A percentile compares a stretch with the other conserved stretches of the same genome.
These are phyloP conservation scores for Chalcosyrphus nemorum DNA, from an alignment of 2,888 invertebrate genomes.

Conservation along the genomic window DNA sequence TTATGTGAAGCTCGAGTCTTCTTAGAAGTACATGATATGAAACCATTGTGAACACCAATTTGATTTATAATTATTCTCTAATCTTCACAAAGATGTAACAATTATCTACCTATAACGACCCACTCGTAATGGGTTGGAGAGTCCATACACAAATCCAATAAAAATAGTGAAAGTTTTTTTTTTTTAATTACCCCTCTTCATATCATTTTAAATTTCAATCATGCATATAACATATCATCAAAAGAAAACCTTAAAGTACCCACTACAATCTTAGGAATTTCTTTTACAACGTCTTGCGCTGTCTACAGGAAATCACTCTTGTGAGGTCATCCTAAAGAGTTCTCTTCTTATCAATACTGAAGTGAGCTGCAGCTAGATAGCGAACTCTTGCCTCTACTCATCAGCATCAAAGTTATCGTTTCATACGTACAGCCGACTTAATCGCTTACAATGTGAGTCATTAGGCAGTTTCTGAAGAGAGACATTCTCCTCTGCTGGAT, in stretches of 20 bases:
- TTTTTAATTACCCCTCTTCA: background rate
- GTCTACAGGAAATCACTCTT: conserved; percentile 42
- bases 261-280: background rate
- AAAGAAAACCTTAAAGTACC: background rate
- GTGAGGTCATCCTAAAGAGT: conserved; percentile 43
- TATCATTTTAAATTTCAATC: background rate
- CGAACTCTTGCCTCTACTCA: conserved; percentile 22
- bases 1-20: too few species aligned
- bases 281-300: conserved; percentile 1
- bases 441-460: conserved; percentile 32
- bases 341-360: conserved; percentile 46
- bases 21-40: too few species aligned
- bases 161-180: background rate
- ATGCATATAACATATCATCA: background rate
- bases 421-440: conserved; percentile 10
- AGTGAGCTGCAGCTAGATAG: conserved; percentile 21
- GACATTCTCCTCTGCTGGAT: background rate
- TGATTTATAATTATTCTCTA: too few species aligned
- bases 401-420: conserved; percentile 18
- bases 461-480: background rate
- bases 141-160: background rate
- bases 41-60: too few species aligned
- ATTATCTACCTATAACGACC: background rate
- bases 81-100: too few species aligned
- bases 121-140: too few species aligned